Evolutionary conservation across 2,888 invertebrate species (phyloP), one percentile per base, ranked within the genome.

Genomic region (Agrotis clavis): DNA sequence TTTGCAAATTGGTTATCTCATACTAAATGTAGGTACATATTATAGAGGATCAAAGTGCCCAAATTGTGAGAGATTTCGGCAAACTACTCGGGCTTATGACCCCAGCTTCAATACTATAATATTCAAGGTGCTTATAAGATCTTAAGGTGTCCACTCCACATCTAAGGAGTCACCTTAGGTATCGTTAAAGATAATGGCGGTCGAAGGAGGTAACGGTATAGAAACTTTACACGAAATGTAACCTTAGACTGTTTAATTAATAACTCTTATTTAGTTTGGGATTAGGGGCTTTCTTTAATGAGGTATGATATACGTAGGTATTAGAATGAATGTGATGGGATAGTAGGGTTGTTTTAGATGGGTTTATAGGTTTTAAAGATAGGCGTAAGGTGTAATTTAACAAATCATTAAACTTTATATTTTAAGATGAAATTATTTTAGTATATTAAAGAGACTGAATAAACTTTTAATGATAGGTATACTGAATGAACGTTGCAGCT

Each of bases 161-260:
- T 66, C 48, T 63, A 56, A 77, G 62, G 75, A 73, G 79, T 76
- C 80, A 70, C 77, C 77, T 83, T 62, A 66, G 68, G 60, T 75
- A 61, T 83, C 87, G 79, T 89, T 85, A 87, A 86, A 86, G 82
- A 85, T 89, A 89, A 88, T 84, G 86, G 87, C 85, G 86, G 87
- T 86, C 71, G 69, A 71, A 60, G 64, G 65, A 77, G 75, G 75
- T 75, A 69, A 70, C 65, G 67, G 67, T 59, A 13, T n/a, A 16
- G 75, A 65, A 77, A 82, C 74, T 81, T 84, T 71, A 74, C 62
- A 77, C 74, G 66, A 76, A 77, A 77, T 67, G 83, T 84, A 86
- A 88, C 85, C 75, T 81, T 83, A 86, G 69, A 79, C 77, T 73
- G 80, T 68, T 87, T 88, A 89, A 89, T 89, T 89, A 90, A 86